Evolutionary conservation across 2,888 invertebrate species (phyloP).

Genomic region (Agonopterix arenella): DNA sequence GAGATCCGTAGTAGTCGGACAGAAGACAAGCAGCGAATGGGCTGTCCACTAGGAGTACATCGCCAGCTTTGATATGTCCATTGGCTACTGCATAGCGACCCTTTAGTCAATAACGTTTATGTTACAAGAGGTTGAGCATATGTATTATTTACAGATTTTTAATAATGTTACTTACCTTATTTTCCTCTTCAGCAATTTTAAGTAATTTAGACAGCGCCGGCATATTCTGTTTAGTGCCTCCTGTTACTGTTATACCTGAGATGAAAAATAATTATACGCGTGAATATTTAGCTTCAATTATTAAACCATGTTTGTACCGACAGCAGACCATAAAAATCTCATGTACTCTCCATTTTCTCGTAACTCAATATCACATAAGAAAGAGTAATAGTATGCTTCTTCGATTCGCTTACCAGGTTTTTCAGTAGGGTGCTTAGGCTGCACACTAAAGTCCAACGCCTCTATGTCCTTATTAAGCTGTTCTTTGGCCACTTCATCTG

Average conservation of each 20-base stretch:
- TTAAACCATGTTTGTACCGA: no score
- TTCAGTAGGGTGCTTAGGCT: constrained; percentile 25
- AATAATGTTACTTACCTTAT: constrained; percentile 62
- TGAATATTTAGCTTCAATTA: no score
- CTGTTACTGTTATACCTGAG: constrained; percentile 50
- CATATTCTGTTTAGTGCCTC: constrained; percentile 71
- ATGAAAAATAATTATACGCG: no score
- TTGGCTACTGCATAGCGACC: constrained; percentile 85
- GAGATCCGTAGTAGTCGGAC: constrained; percentile 84
- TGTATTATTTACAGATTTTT: not conserved
- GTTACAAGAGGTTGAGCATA: not conserved
- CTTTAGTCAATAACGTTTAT: constrained; percentile 23
- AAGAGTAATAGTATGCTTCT: no score
- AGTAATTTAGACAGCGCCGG: constrained; percentile 78
- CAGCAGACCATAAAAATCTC: no score
- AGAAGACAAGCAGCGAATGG: constrained; percentile 86
- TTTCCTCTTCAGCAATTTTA: constrained; percentile 75
- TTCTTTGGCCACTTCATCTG: constrained; percentile 51
- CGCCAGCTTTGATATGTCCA: constrained; percentile 80
- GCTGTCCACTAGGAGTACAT: constrained; percentile 82
- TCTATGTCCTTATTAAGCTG: constrained; percentile 60
- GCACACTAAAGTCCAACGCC: constrained; percentile 28
- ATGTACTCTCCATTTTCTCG: no score
- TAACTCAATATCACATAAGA: no score
- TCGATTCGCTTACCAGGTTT: constrained; percentile 27